Evolutionary conservation across 2,888 invertebrate species (phyloP).

Genomic region (Polydrusus pterygomalis): DNA sequence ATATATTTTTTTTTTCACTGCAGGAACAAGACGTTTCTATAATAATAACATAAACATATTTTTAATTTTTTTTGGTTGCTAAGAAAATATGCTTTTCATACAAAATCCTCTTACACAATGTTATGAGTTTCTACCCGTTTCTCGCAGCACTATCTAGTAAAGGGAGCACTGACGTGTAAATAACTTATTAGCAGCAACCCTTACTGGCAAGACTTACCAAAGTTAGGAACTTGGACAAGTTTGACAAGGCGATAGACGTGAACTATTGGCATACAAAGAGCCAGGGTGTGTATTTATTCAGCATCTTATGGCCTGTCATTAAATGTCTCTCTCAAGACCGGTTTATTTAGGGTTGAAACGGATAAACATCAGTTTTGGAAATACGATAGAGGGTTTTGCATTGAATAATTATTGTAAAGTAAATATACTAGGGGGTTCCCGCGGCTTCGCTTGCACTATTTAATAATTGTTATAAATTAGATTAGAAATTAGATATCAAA

Average conservation of each 20-base stretch:
- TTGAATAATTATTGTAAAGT: background rate
- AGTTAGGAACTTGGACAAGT: conserved; percentile 28
- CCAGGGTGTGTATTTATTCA: conserved; percentile 27
- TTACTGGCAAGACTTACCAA: conserved; percentile 22
- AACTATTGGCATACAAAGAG: conserved; percentile 34
- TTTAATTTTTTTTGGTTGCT: too few species aligned
- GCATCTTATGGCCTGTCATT: conserved; percentile 29
- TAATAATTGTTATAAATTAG: too few species aligned
- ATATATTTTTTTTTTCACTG: too few species aligned
- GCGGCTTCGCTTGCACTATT: too few species aligned
- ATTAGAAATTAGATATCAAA: too few species aligned
- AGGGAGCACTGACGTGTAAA: conserved; percentile 19
- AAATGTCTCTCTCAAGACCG: conserved; percentile 4
- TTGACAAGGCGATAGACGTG: conserved; percentile 37
- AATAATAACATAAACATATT: too few species aligned
- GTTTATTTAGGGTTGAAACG: conserved; percentile 20
- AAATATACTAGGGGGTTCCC: too few species aligned
- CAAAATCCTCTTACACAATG: too few species aligned
- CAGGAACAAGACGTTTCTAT: too few species aligned
- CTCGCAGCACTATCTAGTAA: background rate
- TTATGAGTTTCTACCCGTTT: background rate
- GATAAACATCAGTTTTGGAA: conserved; percentile 28
- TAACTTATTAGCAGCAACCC: conserved; percentile 26
- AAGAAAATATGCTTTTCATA: too few species aligned
- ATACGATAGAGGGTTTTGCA: conserved; percentile 1